Evolutionary conservation across 2,797 vertebrate genomes (phyloP), one percentile per base, ranked within the genome.

Genomic region (Coilia nasus): DNA sequence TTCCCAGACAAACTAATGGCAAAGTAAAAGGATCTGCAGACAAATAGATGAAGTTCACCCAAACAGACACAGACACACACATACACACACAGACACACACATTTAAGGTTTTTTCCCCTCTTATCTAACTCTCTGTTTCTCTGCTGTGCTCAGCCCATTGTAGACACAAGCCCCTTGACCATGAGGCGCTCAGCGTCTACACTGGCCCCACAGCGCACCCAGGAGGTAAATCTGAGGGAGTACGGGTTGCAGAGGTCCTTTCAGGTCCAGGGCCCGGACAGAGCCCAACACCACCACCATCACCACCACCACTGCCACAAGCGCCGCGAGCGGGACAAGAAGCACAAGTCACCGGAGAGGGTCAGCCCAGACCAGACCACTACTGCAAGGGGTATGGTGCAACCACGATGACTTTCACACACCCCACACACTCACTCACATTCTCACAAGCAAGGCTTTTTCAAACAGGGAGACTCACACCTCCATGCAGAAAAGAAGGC

Each of bases 151-250:
- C 93, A 99, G 98, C 97, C 97, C 0, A 97, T 97, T 67, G 92
- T 96, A 0, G 97, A 98, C 83, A 92, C 96, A 57, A 99, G 98
- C 89, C 97, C 98, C 82, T 98, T 99, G 94, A 97, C 98, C 82
- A 99, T 99, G 94, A 97, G 96, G 82, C 97, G 98, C 12, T 99
- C 98, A 0, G 94, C 97, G 1, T 99, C 98, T 89, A 98, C 98
- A 0, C 90, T 99, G 94, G 93, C 96, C 1, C 97, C 97, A 0
- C 95, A 94, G 81, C 93, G 93, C 6, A 92, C 94, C 31, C 96
- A 93, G 0, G 93, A 96, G 89, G 92, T 92, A 1, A 95, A 92
- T 60, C 95, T 98, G 85, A 96, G 93, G 0, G 96, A 95, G n/a
- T 97, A 96, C 0, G 90, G 95, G 87, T 88, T 97, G 92, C 96